phyloP scores from a whole-genome alignment of 2,888 invertebrate genomes.

The Endomychus coccineus region DNA sequence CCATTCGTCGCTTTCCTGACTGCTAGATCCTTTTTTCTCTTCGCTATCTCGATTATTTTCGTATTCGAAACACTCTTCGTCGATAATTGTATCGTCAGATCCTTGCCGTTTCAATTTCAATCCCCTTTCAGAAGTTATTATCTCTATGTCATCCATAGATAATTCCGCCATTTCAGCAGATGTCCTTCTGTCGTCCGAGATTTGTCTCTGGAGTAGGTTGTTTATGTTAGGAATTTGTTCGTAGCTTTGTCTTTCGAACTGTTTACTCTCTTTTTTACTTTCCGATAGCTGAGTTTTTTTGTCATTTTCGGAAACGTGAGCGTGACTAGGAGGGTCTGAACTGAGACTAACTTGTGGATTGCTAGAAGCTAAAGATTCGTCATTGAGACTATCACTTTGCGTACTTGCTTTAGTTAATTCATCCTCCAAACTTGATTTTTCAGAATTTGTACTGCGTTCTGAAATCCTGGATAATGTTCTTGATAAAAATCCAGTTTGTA shows the following conservation, averaged over 20 bases:
- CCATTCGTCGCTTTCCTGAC: slow-evolving; percentile 71
- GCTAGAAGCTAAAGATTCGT: slow-evolving; percentile 75
- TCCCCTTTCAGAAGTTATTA: slow-evolving; percentile 43
- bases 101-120: slow-evolving; percentile 39
- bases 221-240: slow-evolving; percentile 37
- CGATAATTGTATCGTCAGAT: slow-evolving; percentile 44
- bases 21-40: slow-evolving; percentile 42
- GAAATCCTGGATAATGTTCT: slow-evolving; percentile 80
- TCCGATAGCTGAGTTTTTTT: slow-evolving; percentile 34
- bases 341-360: slow-evolving; percentile 80
- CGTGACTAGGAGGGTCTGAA: slow-evolving; percentile 74
- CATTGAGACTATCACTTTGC: slow-evolving; percentile 75
- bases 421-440: slow-evolving; percentile 79
- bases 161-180: slow-evolving; percentile 81
- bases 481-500: slow-evolving; percentile 56
- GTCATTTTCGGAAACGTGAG: slow-evolving; percentile 50
- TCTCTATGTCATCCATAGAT: slow-evolving; percentile 59
- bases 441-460: slow-evolving; percentile 81
- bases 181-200: slow-evolving; percentile 74
- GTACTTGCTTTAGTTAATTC: slow-evolving; percentile 82
- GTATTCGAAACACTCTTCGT: slow-evolving; percentile 40
- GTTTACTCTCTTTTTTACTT: slow-evolving; percentile 18
- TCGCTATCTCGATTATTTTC: slow-evolving; percentile 25
- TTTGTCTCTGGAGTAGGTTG: slow-evolving; percentile 46
- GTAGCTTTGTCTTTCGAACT: slow-evolving; percentile 10